phyloP scores from a whole-genome alignment of 2,888 invertebrate species.

The Campoplex nolae region DNA sequence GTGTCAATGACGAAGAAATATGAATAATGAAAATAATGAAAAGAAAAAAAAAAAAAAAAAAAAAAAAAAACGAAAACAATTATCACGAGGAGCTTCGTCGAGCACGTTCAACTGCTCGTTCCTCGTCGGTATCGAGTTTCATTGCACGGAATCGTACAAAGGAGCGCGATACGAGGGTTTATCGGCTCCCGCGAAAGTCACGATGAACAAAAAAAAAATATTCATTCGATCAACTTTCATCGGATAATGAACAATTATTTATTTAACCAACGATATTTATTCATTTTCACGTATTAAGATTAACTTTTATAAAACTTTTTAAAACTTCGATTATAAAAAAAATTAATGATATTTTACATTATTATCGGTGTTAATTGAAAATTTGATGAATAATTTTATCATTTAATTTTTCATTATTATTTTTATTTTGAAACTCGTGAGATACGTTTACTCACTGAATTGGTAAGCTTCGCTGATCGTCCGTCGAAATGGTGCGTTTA shows the following conservation, averaged over 20 bases:
- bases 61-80: background rate
- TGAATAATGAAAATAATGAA: constrained; percentile 10
- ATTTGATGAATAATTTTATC: background rate
- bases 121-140: constrained; percentile 36
- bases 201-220: background rate
- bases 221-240: background rate
- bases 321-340: background rate
- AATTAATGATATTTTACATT: background rate
- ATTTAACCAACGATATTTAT: background rate
- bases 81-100: background rate
- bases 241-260: background rate
- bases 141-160: constrained; percentile 32
- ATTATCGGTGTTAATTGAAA: background rate
- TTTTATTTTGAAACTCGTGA: background rate
- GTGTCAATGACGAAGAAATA: background rate
- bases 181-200: constrained; percentile 31
- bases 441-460: constrained; percentile 67
- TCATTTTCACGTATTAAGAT: background rate
- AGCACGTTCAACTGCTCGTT: background rate
- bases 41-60: background rate
- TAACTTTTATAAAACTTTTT: background rate
- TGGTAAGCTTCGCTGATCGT: constrained; percentile 62
- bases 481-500: constrained; percentile 76
- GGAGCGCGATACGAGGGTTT: background rate
- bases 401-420: background rate